Evolutionary conservation across 2,888 invertebrate genomes (phyloP), one percentile per base, ranked within the genome.

Genomic region (Metallyticus violacea): DNA sequence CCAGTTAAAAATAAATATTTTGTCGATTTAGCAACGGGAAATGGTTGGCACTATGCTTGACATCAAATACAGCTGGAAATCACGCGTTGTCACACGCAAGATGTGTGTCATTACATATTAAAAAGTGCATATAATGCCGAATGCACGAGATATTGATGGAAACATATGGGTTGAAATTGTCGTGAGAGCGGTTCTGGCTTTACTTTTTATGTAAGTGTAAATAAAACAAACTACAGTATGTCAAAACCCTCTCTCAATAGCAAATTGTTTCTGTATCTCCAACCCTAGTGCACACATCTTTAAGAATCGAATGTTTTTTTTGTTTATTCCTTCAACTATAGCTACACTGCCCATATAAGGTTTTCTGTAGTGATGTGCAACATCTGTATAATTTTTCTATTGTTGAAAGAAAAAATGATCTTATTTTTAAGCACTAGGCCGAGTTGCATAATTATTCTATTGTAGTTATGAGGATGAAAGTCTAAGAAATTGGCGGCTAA

Each of bases 151-250:
- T 77, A 87, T 87, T 86, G 86, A 88, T 80, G 88, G 88, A 87
- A 93, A 92, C 90, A 90, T 93, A 90, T 91, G 93, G 87, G 89
- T 93, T 29, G 94, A 94, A 90, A 92, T 94, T 79, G 90, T 92
- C 29, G 90, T 94, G 85, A 92, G 94, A 0, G 91, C 94, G 7
- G 88, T 91, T 29, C 91, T 94, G 81, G 89, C 94, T 28, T 90
- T 93, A 22, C 89, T 92, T 27, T 94, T 94, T 90, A 93, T 93
- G 94, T 94, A 92, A 93, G 93, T 91, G 25, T 84, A 1, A 6
- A 2, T 15, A 22, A 1, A 1, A 30, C 30, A 79, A 79, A 6
- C 27, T 80, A 4, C 40, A 62, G 0, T 15, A 15, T 62, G 40
- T 62, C 40, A 62, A 15, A 30, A 30, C 1, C 3, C 15, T 62